phyloP scores from a whole-genome alignment of 2,113 vertebrate species.

The Columba livia region DNA sequence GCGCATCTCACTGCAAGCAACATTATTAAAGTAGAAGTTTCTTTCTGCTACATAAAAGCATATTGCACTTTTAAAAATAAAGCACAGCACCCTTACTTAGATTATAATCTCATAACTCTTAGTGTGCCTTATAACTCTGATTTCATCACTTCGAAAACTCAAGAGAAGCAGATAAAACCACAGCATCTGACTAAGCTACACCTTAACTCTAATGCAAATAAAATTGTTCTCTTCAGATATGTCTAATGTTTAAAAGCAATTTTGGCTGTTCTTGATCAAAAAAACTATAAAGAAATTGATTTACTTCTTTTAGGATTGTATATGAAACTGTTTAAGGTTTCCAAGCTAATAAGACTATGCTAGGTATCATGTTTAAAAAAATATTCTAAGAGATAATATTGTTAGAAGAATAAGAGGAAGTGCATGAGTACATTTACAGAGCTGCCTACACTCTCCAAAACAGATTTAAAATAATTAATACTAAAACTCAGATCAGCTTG shows the following conservation, averaged over 20 bases:
- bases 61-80: slow-evolving; percentile 36
- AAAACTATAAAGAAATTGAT: background rate
- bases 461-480: background rate
- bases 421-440: background rate
- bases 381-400: background rate
- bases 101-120: background rate
- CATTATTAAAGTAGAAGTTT: background rate
- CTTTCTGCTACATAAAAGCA: slow-evolving; percentile 45
- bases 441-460: background rate
- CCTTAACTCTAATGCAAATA: background rate
- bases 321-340: background rate
- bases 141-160: background rate
- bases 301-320: background rate
- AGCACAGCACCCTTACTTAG: slow-evolving; percentile 31
- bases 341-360: background rate
- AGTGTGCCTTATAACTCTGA: background rate
- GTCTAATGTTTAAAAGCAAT: background rate
- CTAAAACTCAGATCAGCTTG: background rate
- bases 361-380: background rate
- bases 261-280: slow-evolving; percentile 18
- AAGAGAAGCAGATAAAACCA: slow-evolving; percentile 21
- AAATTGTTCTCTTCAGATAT: background rate
- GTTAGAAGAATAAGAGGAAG: slow-evolving; percentile 6
- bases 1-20: background rate
- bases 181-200: background rate